phyloP scores from a whole-genome alignment of 2,113 vertebrate species.

The Carlito syrichta region DNA sequence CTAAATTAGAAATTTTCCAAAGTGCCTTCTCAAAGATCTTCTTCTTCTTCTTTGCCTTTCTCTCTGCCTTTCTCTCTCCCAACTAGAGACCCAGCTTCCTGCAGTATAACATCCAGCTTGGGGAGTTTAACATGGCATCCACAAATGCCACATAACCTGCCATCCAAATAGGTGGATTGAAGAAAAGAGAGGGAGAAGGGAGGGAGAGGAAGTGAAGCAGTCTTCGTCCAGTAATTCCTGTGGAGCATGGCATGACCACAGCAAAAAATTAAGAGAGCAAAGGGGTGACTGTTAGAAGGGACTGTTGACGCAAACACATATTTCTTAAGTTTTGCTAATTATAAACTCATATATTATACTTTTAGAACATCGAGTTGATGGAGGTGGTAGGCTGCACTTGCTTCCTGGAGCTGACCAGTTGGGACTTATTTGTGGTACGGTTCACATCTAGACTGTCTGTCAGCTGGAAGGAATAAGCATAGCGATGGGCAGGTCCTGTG shows the following conservation, averaged over 20 bases:
- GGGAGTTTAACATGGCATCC: neutral
- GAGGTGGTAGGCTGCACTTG: too few relatives aligned
- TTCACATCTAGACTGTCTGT: neutral
- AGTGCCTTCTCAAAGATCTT: neutral
- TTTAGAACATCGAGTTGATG: neutral
- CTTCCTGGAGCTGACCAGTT: neutral
- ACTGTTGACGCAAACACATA: neutral
- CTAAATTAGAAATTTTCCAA: conserved; percentile 18
- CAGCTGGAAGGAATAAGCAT: neutral
- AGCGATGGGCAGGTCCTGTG: too few relatives aligned
- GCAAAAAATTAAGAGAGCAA: neutral
- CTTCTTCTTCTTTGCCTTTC: neutral
- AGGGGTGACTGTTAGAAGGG: neutral
- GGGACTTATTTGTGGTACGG: neutral
- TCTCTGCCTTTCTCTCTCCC: neutral
- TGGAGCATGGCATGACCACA: neutral
- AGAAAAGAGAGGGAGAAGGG: neutral
- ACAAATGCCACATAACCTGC: neutral
- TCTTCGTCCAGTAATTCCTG: neutral
- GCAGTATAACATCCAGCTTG: neutral
- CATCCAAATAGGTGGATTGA: neutral
- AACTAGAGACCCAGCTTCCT: neutral
- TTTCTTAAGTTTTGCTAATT: neutral
- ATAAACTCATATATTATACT: neutral
- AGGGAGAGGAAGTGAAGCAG: neutral